Base-by-base conservation (phyloP, 2,888 invertebrate species). In the Agrochola litura region DNA sequence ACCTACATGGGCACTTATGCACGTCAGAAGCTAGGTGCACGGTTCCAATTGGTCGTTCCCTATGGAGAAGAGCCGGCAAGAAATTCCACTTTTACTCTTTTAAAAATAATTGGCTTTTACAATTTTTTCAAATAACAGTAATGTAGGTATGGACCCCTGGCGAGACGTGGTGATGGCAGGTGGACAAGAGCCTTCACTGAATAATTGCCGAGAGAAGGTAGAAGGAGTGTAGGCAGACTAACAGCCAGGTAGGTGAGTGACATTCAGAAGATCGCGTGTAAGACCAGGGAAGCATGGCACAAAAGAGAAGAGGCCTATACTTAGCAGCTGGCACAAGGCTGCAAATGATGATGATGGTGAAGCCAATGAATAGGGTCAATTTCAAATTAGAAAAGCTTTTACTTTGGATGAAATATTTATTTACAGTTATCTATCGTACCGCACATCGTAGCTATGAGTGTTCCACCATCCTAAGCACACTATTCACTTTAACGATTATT, bases 401-500 rank as follows among this genome's bases (percentile, higher is more conserved):
- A 25, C 0, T 25, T 63, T 30, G 9, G 3, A 30, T 73, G 25
- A 25, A 60, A 25, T 43, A 46, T 54, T 56, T 71, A 77, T 43
- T 43, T 8, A 52, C 22, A 9, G 22, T 60, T 60, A 61, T 22
- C 30, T 63, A 52, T 61, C 60, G 16, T 52, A 6, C 6, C 10
- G 22, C 37, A 16, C 14, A 16, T n/a, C 6, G 61, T 41, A 68
- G 70, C 72, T 54, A 1, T 8, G 30, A 43, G 67, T 68, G 46
- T 14, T 19, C 14, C 10, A 65, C 9, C 19, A 6, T 52, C 56
- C 68, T 85, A 46, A 71, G 71, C 30, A 58, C 63, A 76, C 83
- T 71, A 83, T 78, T 83, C 76, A 61, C 73, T 77, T 81, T 81
- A 65, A 83, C 76, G 87, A 85, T 89, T 86, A 89, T 81, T 89